Evolutionary conservation across 2,888 invertebrate genomes (phyloP).

Genomic region (Caenorhabditis sp.): DNA sequence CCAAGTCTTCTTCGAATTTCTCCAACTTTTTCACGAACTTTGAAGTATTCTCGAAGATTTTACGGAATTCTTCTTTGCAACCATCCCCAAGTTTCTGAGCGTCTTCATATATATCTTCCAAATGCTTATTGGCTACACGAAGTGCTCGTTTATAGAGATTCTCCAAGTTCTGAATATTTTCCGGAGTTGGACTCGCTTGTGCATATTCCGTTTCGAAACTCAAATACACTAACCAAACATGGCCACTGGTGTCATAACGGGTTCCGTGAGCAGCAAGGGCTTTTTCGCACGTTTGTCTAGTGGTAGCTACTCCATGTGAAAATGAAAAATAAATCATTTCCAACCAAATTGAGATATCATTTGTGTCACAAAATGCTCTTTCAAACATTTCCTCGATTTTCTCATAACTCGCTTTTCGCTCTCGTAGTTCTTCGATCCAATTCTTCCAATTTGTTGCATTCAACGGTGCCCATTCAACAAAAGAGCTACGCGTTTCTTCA

Average conservation of each 20-base stretch:
- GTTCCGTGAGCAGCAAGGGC: constrained; percentile 23
- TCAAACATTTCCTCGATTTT: constrained; percentile 33
- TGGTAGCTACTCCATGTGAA: constrained; percentile 4
- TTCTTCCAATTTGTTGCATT: constrained; percentile 35
- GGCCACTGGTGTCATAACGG: constrained; percentile 29
- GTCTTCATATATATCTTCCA: constrained; percentile 19
- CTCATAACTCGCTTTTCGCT: constrained; percentile 1
- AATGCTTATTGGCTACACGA: constrained; percentile 18
- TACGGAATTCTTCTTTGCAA: constrained; percentile 4
- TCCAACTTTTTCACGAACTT: constrained; percentile 22
- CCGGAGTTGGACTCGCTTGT: not conserved
- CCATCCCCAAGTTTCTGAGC: constrained; percentile 15
- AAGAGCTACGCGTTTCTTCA: constrained; percentile 16
- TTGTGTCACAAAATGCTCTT: constrained; percentile 26
- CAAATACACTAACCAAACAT: constrained; percentile 26
- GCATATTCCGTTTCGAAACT: constrained; percentile 11
- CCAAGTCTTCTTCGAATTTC: constrained; percentile 24
- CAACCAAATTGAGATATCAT: constrained; percentile 29
- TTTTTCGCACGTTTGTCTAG: constrained; percentile 15
- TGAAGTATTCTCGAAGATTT: constrained; percentile 12
- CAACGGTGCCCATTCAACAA: constrained; percentile 26
- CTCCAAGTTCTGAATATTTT: not conserved
- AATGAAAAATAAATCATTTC: constrained; percentile 20
- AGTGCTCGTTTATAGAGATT: constrained; percentile 36
- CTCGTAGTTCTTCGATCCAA: constrained; percentile 36